A percentile compares a stretch with the other conserved stretches of the same genome.
These are phyloP conservation scores for Anthonomus grandis DNA, from an alignment of 1,140 invertebrate genomes.

Conservation along the genomic window DNA sequence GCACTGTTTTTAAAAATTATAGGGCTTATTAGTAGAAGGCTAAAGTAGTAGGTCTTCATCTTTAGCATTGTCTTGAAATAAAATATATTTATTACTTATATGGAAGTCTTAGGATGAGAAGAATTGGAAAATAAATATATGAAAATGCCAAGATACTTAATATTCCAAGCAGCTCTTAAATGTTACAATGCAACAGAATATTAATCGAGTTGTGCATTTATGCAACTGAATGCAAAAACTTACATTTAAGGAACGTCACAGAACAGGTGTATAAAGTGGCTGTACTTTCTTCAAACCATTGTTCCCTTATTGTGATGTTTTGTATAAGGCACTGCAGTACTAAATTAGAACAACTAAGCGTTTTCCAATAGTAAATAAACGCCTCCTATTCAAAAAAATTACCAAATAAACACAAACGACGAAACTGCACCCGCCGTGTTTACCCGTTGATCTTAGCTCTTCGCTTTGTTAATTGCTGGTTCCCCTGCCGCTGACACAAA, in stretches of 20 bases:
- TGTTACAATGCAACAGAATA: too few species aligned
- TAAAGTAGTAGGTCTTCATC: background rate
- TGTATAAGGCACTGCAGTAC: background rate
- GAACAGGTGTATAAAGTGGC: too few species aligned
- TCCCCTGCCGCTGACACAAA: background rate
- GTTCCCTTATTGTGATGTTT: too few species aligned
- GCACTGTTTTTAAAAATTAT: background rate
- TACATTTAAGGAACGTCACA: too few species aligned
- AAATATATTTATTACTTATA: too few species aligned
- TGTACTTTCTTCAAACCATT: too few species aligned
- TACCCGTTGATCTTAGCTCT: background rate
- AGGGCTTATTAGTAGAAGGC: background rate
- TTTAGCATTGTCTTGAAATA: background rate
- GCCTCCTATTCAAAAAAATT: background rate
- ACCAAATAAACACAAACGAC: background rate
- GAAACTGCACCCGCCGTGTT: background rate
- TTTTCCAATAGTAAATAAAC: background rate
- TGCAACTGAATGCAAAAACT: too few species aligned
- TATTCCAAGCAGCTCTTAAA: too few species aligned
- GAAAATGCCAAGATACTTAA: too few species aligned
- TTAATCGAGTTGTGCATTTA: too few species aligned
- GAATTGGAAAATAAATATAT: too few species aligned
- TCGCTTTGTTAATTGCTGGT: background rate
- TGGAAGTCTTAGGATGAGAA: too few species aligned
- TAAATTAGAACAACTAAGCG: background rate